Evolutionary conservation across 2,113 vertebrate genomes (phyloP).

Genomic region (Nerophis ophidion): DNA sequence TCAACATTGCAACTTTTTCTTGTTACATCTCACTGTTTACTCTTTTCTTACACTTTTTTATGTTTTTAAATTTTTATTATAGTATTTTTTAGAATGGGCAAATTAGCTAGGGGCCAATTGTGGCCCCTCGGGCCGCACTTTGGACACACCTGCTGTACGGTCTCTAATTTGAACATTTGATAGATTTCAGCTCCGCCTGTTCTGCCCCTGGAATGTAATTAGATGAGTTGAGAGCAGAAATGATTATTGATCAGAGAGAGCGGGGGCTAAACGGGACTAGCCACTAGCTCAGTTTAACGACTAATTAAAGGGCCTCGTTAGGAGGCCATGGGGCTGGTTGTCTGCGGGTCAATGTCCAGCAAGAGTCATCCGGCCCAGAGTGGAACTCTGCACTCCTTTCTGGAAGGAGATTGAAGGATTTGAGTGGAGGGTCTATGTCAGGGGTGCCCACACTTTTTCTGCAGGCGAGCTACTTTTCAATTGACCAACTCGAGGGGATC

Average conservation of each 20-base stretch:
- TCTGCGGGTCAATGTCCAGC: constrained; percentile 28
- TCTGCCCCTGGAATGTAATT: constrained; percentile 38
- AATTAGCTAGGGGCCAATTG: no score
- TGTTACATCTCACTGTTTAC: no score
- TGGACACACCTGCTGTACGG: no score
- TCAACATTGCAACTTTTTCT: no score
- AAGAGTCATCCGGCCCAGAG: constrained; percentile 16
- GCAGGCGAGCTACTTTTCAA: no score
- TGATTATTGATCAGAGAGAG: constrained; percentile 49
- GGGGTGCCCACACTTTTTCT: no score
- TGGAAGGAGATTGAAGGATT: constrained; percentile 16
- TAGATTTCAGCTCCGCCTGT: not conserved
- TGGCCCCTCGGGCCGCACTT: no score
- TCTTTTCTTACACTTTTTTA: no score
- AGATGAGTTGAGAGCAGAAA: constrained; percentile 44
- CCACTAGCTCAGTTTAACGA: constrained; percentile 32
- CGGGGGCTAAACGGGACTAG: constrained; percentile 20
- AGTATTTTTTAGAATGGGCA: no score
- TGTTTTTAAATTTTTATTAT: no score
- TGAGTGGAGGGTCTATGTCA: constrained; percentile 1
- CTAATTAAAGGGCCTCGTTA: constrained; percentile 60
- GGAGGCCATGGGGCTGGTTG: constrained; percentile 13
- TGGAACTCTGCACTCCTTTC: constrained; percentile 18
- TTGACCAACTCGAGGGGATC: no score
- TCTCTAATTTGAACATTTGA: constrained; percentile 3